Evolutionary conservation across 2,888 invertebrate species (phyloP).

Genomic region (Dynastes grantii): DNA sequence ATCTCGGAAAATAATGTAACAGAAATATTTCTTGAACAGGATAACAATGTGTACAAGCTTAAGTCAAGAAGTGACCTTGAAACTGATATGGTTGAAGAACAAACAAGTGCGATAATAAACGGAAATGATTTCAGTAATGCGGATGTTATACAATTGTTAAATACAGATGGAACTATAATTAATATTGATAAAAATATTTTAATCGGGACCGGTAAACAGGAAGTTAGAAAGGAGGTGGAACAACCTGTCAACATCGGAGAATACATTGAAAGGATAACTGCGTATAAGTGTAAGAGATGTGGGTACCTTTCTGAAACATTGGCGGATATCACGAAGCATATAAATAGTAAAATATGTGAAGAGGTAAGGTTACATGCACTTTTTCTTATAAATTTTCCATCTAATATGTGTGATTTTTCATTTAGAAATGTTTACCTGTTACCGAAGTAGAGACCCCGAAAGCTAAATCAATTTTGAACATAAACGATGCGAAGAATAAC

Average conservation of each 20-base stretch:
- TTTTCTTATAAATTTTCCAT: background rate
- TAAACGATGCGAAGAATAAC: constrained; percentile 55
- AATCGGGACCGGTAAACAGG: constrained; percentile 49
- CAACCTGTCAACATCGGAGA: constrained; percentile 56
- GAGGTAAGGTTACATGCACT: constrained; percentile 46
- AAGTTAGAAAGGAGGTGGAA: background rate
- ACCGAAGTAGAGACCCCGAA: constrained; percentile 23
- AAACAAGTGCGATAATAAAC: background rate
- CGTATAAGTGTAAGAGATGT: constrained; percentile 67
- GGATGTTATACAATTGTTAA: constrained; percentile 61
- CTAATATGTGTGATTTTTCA: background rate
- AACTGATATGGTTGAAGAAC: constrained; percentile 5
- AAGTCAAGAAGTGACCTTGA: constrained; percentile 24
- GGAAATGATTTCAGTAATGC: constrained; percentile 6
- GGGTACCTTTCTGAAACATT: constrained; percentile 63
- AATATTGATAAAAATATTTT: constrained; percentile 56
- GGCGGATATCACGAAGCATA: constrained; percentile 64
- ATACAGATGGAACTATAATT: constrained; percentile 60
- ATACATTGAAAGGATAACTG: constrained; percentile 62
- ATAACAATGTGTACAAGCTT: constrained; percentile 46
- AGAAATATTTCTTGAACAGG: constrained; percentile 34
- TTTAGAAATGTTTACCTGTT: constrained; percentile 1
- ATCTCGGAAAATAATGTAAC: constrained; percentile 22
- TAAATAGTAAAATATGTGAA: constrained; percentile 60
- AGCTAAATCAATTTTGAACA: constrained; percentile 58